Evolutionary conservation across 1,140 invertebrate species (phyloP).

Genomic region (Drosophila melanogaster): DNA sequence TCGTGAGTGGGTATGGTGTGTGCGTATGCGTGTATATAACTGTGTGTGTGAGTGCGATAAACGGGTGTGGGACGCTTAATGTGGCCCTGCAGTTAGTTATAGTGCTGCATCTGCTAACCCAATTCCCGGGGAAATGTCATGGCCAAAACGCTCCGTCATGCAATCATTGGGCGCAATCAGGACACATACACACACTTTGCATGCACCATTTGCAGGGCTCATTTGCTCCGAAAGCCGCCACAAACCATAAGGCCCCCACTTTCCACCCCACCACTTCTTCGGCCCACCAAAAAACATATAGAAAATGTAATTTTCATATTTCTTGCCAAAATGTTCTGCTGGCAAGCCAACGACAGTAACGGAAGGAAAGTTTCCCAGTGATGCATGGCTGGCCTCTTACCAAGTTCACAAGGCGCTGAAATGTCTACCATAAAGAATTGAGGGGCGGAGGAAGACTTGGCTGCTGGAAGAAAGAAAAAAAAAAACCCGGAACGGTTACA

Average conservation of each 20-base stretch:
- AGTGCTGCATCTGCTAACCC: conserved; percentile 56
- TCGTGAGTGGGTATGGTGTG: conserved; percentile 3
- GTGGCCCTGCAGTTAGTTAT: conserved; percentile 12
- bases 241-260: conserved; percentile 30
- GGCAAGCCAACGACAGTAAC: conserved; percentile 61
- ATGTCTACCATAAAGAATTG: conserved; percentile 38
- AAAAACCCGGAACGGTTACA: conserved; percentile 40
- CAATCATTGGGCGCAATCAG: conserved; percentile 74
- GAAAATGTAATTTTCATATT: conserved; percentile 66
- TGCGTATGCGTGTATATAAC: not conserved
- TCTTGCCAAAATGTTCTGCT: conserved; percentile 61
- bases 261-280: not conserved
- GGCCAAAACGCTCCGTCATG: conserved; percentile 58
- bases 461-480: conserved; percentile 5
- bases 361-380: conserved; percentile 62
- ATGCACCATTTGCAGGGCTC: conserved; percentile 61
- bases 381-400: conserved; percentile 72
- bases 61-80: conserved; percentile 22
- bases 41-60: conserved; percentile 45
- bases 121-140: conserved; percentile 66
- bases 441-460: not conserved
- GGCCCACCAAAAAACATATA: conserved; percentile 28
- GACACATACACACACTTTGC: conserved; percentile 38
- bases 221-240: conserved; percentile 47
- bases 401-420: conserved; percentile 75